A percentile compares a stretch with the other conserved stretches of the same genome.
phyloP scores from a whole-genome alignment of 1,140 invertebrate genomes.

The Matsumurasca onukii region DNA sequence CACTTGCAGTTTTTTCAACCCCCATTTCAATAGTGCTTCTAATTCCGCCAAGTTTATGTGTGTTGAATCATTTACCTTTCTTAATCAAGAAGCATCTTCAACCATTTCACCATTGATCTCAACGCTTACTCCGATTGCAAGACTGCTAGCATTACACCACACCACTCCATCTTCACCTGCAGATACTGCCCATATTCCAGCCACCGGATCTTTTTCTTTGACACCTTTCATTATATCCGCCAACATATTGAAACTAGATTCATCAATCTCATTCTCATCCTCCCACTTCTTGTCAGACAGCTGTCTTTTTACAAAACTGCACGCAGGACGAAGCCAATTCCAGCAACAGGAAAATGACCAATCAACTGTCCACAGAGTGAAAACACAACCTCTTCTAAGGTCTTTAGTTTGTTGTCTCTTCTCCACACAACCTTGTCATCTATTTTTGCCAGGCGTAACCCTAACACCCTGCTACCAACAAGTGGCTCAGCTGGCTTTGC shows the following conservation, averaged over 20 bases:
- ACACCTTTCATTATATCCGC: conserved; percentile 8
- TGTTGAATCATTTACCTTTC: no score
- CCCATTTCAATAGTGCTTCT: no score
- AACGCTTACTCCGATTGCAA: no score
- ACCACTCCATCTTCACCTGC: background rate
- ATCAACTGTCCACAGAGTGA: conserved; percentile 19
- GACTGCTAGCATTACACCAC: no score
- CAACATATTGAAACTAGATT: background rate
- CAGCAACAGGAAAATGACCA: conserved; percentile 21
- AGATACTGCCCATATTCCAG: background rate
- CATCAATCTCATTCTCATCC: background rate
- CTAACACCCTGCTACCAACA: conserved; percentile 1
- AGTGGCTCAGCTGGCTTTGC: background rate
- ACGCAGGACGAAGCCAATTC: conserved; percentile 18
- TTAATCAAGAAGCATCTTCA: no score
- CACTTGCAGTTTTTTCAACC: no score
- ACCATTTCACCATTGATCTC: no score
- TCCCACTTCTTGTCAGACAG: conserved; percentile 9
- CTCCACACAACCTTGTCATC: background rate
- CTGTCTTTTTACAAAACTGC: conserved; percentile 22
- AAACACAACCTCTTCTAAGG: background rate
- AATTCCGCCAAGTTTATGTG: no score
- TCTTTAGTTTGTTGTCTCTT: conserved; percentile 23
- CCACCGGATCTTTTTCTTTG: no score
- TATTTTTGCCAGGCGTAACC: background rate